Evolutionary conservation across 53 echinoderm and acorn worm species (phyloP), one percentile per base, ranked within the genome.

Genomic region (Glandiceps talaboti): DNA sequence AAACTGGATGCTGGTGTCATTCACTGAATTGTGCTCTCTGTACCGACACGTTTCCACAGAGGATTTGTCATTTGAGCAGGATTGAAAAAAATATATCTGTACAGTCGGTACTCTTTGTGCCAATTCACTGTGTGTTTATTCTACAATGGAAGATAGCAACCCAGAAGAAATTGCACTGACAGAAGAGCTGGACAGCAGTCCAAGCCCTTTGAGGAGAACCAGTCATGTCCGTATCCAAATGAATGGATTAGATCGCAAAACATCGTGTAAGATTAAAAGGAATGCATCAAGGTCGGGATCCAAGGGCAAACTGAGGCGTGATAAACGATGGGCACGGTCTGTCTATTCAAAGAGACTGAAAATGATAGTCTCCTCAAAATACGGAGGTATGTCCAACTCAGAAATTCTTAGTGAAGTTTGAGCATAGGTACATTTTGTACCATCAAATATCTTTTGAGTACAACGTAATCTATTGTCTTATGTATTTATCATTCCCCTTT

Each of bases 331-430:
- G 94, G 90, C 90, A 77, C 84, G 94, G n/a, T 87, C 92, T 30
- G 90, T 92, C 45, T 87, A 92, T 86, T 92, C 92, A 1, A 88
- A 88, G 79, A 78, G 94, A 75, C 85, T 94, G 76, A 88, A 92
- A 76, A 94, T 94, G 94, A 84, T 94, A 74, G 88, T 90, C 29
- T 92, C 94, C 10, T 86, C 86, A 30, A 86, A 84, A 28, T 85
- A 92, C 78, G 94, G 94, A 94, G 94, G 94, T 94, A 82, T 84
- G 91, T n/a, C n/a, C n/a, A n/a, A n/a, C n/a, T n/a, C n/a, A n/a
- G n/a, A n/a, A n/a, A n/a, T n/a, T n/a, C n/a, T n/a, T n/a, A n/a
- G n/a, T n/a, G n/a, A n/a, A n/a, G n/a, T n/a, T n/a, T n/a, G n/a
- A n/a, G n/a, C n/a, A n/a, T n/a, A n/a, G n/a, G n/a, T n/a, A n/a